Evolutionary conservation across 2,888 invertebrate species (phyloP).

Genomic region (Tenodera sinensis): DNA sequence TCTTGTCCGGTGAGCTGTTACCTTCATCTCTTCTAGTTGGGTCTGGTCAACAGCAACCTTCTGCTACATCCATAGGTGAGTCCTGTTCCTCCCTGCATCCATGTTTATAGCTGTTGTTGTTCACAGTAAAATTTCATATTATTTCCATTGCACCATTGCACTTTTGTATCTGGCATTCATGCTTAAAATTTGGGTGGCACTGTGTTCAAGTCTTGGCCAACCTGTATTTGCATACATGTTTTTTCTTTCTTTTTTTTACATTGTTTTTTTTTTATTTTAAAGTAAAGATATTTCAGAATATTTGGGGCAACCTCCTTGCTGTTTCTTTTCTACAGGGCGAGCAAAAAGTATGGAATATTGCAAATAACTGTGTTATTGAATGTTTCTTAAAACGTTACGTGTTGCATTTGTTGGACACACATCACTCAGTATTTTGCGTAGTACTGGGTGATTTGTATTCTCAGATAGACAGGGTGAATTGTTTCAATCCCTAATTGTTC

Average conservation of each 20-base stretch:
- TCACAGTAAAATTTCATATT: neutral
- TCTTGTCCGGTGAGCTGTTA: slow-evolving; percentile 66
- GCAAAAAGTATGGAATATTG: too few relatives aligned
- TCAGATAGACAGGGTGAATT: too few relatives aligned
- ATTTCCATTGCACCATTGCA: neutral
- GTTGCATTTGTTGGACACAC: too few relatives aligned
- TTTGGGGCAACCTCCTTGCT: neutral
- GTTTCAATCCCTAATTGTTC: too few relatives aligned
- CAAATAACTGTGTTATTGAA: too few relatives aligned
- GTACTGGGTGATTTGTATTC: too few relatives aligned
- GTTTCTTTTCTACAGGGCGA: neutral
- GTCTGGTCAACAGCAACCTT: slow-evolving; percentile 37
- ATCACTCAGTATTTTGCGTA: too few relatives aligned
- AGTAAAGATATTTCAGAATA: neutral
- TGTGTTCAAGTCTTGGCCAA: neutral
- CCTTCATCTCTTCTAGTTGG: slow-evolving; percentile 38
- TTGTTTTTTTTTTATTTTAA: too few relatives aligned
- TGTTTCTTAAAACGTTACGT: too few relatives aligned
- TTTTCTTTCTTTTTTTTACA: neutral
- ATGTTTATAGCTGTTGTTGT: neutral
- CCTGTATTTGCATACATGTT: neutral
- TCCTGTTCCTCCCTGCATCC: neutral
- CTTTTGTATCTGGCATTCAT: neutral
- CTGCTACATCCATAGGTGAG: slow-evolving; percentile 23
- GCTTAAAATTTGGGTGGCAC: neutral